Evolutionary conservation across 2,797 vertebrate species (phyloP), one percentile per base, ranked within the genome.

Genomic region (Acestrorhynchus altus): DNA sequence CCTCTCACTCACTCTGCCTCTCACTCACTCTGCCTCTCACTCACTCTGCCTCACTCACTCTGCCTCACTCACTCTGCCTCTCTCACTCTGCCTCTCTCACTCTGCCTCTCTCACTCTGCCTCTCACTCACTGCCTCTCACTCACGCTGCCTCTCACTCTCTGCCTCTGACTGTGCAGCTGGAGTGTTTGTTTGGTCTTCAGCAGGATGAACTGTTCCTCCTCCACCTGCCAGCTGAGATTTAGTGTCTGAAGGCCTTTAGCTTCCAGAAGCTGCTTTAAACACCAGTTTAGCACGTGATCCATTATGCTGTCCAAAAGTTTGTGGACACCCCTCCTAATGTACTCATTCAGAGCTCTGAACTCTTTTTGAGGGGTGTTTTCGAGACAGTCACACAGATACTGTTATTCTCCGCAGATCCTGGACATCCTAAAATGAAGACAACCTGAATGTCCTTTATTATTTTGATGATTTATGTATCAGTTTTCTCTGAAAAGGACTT

Each of bases 151-250:
- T n/a, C 54, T 40, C 6, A 6, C 46, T 4, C 35, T 0, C 1
- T 12, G 28, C 51, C 9, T 35, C 31, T 35, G 66, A 63, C 18
- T 12, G 13, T 31, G 40, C 76, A 72, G 47, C 76, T 65, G 76
- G 67, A 57, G 60, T 18, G 42, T 72, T 65, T 71, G 18, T 54
- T 77, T 52, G 46, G 5, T 47, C 20, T 54, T 56, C 40, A 51
- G 54, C 15, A 20, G 76, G 59, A 72, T 72, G 28, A 78, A 72
- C 52, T 72, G 68, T 64, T 20, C 49, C 67, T 39, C 46, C 31
- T 1, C 51, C 18, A 4, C 39, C 9, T 15, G 57, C 67, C 75
- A 71, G 22, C 35, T 31, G 7, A 47, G 46, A 15, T 54, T 71
- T 63, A 20, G 47, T 31, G 52, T 64, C 13, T 8, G 3, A 47